A percentile compares a stretch with the other conserved stretches of the same genome.
phyloP scores from a whole-genome alignment of 2,888 invertebrate species.

The Dascillus cervinus region DNA sequence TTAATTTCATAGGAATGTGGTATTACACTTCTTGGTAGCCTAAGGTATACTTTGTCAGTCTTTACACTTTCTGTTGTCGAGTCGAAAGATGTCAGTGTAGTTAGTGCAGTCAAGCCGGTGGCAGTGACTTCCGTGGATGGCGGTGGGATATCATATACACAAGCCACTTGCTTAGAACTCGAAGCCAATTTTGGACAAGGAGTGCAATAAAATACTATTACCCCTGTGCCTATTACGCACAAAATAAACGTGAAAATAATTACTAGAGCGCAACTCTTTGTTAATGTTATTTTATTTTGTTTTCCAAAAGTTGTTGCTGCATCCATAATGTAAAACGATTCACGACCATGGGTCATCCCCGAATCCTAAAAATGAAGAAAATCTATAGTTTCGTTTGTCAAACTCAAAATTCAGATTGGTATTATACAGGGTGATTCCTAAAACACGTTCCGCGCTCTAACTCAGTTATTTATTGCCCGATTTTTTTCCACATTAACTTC shows the following conservation, averaged over 20 bases:
- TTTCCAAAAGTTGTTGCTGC: constrained; percentile 53
- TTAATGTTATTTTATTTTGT: constrained; percentile 55
- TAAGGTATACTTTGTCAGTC: too few species aligned
- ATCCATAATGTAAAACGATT: constrained; percentile 29
- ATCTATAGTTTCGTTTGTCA: too few species aligned
- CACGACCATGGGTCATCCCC: constrained; percentile 27
- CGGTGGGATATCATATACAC: constrained; percentile 6
- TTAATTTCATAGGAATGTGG: constrained; percentile 65
- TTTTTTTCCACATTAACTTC: too few species aligned
- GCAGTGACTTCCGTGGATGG: constrained; percentile 4
- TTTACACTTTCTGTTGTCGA: constrained; percentile 9
- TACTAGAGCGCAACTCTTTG: constrained; percentile 55
- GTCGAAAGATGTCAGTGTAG: constrained; percentile 7
- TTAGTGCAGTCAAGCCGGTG: not conserved
- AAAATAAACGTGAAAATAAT: constrained; percentile 56
- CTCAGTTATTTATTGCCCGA: too few species aligned
- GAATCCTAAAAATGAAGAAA: constrained; percentile 7
- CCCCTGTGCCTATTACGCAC: constrained; percentile 61
- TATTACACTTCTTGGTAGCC: constrained; percentile 59
- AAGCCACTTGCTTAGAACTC: too few species aligned
- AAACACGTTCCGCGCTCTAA: too few species aligned
- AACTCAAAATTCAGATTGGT: too few species aligned
- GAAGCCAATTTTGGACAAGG: too few species aligned
- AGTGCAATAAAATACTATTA: constrained; percentile 70
- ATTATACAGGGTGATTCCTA: too few species aligned